phyloP scores from a whole-genome alignment of 2,113 vertebrate species.

The Rana temporaria region DNA sequence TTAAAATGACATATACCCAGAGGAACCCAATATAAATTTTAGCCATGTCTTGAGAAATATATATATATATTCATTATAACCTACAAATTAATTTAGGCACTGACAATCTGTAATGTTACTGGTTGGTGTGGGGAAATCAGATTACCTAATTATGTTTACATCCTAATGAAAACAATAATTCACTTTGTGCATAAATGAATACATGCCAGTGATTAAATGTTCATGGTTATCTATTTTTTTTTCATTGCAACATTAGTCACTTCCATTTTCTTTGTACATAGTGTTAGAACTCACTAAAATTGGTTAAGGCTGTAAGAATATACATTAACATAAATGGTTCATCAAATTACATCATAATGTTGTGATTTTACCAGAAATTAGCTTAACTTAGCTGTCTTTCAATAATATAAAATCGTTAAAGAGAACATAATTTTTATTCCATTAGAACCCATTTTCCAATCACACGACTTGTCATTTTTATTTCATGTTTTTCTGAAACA shows the following conservation, averaged over 20 bases:
- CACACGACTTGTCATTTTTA: constrained; percentile 19
- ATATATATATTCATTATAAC: not conserved
- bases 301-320: not conserved
- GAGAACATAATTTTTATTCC: not conserved
- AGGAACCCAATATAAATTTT: constrained; percentile 3
- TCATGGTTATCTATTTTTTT: constrained; percentile 18
- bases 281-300: constrained; percentile 8
- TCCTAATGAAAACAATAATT: constrained; percentile 37
- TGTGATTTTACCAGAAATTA: constrained; percentile 33
- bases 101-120: constrained; percentile 39
- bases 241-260: constrained; percentile 6
- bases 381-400: not conserved
- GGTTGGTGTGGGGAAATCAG: constrained; percentile 4
- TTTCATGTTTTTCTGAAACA: not conserved
- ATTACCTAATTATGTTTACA: constrained; percentile 31
- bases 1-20: not conserved
- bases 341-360: constrained; percentile 14
- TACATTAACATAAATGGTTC: constrained; percentile 22
- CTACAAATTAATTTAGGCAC: constrained; percentile 9
- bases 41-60: not conserved
- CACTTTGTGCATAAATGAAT: constrained; percentile 23
- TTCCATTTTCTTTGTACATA: constrained; percentile 10
- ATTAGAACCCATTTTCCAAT: constrained; percentile 10
- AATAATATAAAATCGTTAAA: constrained; percentile 5
- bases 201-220: constrained; percentile 18